phyloP scores from a whole-genome alignment of 2,113 vertebrate species.

The Hypocryptadius cinnamomeus region DNA sequence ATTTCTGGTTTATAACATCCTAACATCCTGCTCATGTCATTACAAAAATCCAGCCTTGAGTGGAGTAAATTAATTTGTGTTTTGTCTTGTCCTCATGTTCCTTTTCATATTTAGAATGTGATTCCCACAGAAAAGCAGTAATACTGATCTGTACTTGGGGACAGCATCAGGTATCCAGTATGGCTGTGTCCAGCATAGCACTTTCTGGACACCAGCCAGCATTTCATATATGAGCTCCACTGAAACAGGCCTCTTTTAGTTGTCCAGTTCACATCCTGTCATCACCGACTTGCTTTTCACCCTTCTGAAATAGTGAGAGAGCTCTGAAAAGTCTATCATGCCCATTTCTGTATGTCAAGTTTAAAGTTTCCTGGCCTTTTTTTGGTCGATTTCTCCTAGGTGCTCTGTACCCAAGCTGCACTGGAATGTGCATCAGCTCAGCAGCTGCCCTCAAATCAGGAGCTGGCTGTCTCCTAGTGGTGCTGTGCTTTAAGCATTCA shows the following conservation, averaged over 20 bases:
- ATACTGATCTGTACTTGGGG: not conserved
- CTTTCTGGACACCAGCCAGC: not conserved
- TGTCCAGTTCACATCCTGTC: not conserved
- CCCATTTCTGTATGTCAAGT: not conserved
- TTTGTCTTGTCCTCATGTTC: not conserved
- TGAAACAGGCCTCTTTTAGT: not conserved
- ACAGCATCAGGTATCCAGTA: not conserved
- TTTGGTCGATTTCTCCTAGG: not conserved
- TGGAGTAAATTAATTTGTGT: not conserved
- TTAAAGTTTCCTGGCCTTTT: not conserved
- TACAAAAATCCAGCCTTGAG: not conserved
- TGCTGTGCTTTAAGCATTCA: not conserved
- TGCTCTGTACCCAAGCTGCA: not conserved
- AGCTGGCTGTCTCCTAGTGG: not conserved
- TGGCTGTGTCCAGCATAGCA: not conserved
- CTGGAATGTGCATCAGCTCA: not conserved
- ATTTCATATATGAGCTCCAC: not conserved
- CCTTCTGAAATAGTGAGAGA: not conserved
- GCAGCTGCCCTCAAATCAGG: not conserved
- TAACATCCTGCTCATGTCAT: not conserved
- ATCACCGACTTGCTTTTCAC: not conserved
- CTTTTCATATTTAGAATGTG: not conserved
- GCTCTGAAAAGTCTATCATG: not conserved
- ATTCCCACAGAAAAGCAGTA: not conserved
- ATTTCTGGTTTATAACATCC: constrained; percentile 19